A percentile compares a stretch with the other conserved stretches of the same genome.
phyloP scores from a whole-genome alignment of 2,797 vertebrate species.

The Nyctalus aviator region DNA sequence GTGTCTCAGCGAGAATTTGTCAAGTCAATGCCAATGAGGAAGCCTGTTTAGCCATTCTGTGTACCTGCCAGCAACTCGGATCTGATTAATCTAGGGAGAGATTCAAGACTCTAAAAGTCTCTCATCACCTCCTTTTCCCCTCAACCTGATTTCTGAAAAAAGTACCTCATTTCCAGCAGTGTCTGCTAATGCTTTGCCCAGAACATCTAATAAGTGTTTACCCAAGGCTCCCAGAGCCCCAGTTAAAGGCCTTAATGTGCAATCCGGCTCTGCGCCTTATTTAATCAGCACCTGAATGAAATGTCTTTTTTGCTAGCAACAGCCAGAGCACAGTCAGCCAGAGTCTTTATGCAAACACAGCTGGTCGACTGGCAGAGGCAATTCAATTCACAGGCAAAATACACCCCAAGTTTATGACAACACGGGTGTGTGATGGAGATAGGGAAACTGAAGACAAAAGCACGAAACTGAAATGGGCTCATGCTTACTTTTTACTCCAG shows the following conservation, averaged over 20 bases:
- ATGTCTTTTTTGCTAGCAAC: conserved; percentile 75
- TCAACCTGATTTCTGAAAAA: conserved; percentile 68
- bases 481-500: background rate
- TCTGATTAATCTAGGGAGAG: conserved; percentile 32
- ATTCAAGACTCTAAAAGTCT: conserved; percentile 32
- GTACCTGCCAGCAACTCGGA: background rate
- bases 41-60: background rate
- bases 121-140: conserved; percentile 18
- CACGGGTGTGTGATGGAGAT: background rate
- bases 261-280: conserved; percentile 73
- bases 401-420: conserved; percentile 46
- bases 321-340: conserved; percentile 72
- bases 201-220: conserved; percentile 75
- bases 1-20: background rate
- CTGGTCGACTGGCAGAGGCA: conserved; percentile 67
- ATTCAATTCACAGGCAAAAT: conserved; percentile 72
- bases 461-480: background rate
- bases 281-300: conserved; percentile 82
- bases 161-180: conserved; percentile 30
- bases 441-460: background rate
- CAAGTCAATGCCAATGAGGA: conserved; percentile 29
- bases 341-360: conserved; percentile 78
- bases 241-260: conserved; percentile 76
- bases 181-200: conserved; percentile 58
- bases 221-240: conserved; percentile 66